Evolutionary conservation across 2,113 vertebrate species (phyloP).

Genomic region (Spilogale gracilis): DNA sequence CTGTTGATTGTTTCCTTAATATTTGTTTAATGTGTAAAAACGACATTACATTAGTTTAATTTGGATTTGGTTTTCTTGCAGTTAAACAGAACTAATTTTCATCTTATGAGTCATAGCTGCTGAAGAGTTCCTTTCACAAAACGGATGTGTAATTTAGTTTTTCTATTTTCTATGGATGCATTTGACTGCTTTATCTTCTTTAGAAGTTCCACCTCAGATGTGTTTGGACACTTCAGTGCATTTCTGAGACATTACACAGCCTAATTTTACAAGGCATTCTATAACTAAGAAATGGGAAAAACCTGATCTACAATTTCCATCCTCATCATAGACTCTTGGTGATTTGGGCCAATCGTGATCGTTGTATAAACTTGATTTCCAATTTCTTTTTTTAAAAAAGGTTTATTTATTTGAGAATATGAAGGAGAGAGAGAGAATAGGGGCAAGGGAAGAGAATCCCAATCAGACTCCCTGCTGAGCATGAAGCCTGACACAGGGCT

Average conservation of each 20-base stretch:
- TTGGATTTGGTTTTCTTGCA: conserved; percentile 71
- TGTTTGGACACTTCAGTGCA: conserved; percentile 40
- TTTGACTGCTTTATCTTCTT: conserved; percentile 67
- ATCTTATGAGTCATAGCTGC: conserved; percentile 68
- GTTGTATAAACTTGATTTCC: conserved; percentile 46
- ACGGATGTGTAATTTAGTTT: conserved; percentile 66
- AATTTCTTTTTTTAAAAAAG: neutral
- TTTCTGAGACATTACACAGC: conserved; percentile 49
- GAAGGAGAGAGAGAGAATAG: neutral
- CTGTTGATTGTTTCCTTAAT: conserved; percentile 52
- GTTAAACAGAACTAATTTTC: conserved; percentile 72
- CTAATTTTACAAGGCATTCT: conserved; percentile 58
- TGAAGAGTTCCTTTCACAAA: conserved; percentile 57
- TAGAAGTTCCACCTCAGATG: conserved; percentile 56
- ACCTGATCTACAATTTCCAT: neutral
- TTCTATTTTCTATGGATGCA: conserved; percentile 29
- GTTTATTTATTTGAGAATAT: neutral
- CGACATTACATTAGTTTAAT: conserved; percentile 66
- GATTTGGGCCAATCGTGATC: conserved; percentile 46
- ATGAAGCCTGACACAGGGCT: neutral
- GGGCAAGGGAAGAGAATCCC: neutral
- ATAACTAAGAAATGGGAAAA: conserved; percentile 8
- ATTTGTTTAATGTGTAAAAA: conserved; percentile 64
- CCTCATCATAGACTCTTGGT: neutral
- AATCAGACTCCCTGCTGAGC: neutral